Conservation (phyloP, 2,113 vertebrate genomes). For the Passerina amoena region DNA sequence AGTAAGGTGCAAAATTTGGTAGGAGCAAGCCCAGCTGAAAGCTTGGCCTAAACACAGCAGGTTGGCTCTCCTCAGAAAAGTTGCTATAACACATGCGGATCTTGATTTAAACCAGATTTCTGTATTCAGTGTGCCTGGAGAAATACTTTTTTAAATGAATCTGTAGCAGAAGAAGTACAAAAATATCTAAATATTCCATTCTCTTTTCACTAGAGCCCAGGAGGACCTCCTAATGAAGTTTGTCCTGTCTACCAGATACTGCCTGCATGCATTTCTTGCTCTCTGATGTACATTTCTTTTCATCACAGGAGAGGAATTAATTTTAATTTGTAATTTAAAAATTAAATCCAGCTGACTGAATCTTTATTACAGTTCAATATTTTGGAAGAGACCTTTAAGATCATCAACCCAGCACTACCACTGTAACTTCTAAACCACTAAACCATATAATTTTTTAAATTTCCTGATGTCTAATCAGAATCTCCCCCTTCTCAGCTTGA, state of each 20-base stretch:
- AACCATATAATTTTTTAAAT: not conserved
- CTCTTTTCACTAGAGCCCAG: not conserved
- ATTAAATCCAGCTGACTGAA: not conserved
- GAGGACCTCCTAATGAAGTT: not conserved
- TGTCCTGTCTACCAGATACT: not conserved
- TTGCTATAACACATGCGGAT: not conserved
- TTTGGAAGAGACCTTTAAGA: not conserved
- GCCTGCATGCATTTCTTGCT: not conserved
- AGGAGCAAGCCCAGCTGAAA: not conserved
- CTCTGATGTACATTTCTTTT: not conserved
- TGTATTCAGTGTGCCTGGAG: not conserved
- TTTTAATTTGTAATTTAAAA: not conserved
- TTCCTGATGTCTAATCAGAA: not conserved
- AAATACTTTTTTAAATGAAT: not conserved
- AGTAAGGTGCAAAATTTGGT: not conserved
- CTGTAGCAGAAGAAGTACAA: not conserved
- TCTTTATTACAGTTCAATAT: not conserved
- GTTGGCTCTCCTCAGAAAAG: not conserved
- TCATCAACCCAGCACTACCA: not conserved
- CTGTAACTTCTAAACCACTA: not conserved
- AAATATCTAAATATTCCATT: not conserved
- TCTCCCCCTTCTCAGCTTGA: not conserved
- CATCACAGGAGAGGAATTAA: not conserved
- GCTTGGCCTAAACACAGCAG: not conserved
- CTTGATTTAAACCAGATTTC: slow-evolving; percentile 29